phyloP scores from a whole-genome alignment of 2,113 vertebrate species.

The Pyrgilauda ruficollis region DNA sequence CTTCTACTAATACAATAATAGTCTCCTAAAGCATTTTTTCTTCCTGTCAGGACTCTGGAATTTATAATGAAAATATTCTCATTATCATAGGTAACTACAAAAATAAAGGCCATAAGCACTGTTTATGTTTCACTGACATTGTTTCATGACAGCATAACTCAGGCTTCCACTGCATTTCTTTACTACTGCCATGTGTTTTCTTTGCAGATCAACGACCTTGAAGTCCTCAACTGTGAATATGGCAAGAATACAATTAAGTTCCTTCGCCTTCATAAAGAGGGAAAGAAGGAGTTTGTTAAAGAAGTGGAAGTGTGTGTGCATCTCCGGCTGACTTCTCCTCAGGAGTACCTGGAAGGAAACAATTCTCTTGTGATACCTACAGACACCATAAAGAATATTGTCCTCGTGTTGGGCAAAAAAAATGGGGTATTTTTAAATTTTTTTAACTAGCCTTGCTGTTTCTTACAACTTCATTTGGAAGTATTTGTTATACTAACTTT shows the following conservation, averaged over 20 bases:
- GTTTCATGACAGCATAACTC: background rate
- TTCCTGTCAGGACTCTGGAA: background rate
- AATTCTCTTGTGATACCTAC: slow-evolving; percentile 93
- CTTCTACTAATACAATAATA: background rate
- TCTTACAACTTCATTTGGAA: background rate
- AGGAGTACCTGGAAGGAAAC: slow-evolving; percentile 87
- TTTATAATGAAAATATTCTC: background rate
- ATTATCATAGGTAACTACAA: background rate
- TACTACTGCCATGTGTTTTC: background rate
- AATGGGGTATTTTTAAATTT: slow-evolving; percentile 80
- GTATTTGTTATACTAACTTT: background rate
- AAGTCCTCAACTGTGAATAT: slow-evolving; percentile 90
- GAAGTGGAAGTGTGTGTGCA: slow-evolving; percentile 86
- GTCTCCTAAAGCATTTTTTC: background rate
- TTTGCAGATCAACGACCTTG: slow-evolving; percentile 77
- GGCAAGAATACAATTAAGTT: slow-evolving; percentile 91
- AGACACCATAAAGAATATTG: slow-evolving; percentile 95
- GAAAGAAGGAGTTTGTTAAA: slow-evolving; percentile 80
- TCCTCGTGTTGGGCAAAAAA: slow-evolving; percentile 88
- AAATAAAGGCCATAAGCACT: background rate
- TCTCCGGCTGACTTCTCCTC: slow-evolving; percentile 82
- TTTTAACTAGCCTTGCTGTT: background rate
- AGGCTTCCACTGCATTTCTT: background rate
- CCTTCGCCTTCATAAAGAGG: slow-evolving; percentile 80
- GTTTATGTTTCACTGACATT: background rate